Base-by-base conservation (phyloP, 2,113 vertebrate species). In the cattle (Bos taurus) region DNA sequence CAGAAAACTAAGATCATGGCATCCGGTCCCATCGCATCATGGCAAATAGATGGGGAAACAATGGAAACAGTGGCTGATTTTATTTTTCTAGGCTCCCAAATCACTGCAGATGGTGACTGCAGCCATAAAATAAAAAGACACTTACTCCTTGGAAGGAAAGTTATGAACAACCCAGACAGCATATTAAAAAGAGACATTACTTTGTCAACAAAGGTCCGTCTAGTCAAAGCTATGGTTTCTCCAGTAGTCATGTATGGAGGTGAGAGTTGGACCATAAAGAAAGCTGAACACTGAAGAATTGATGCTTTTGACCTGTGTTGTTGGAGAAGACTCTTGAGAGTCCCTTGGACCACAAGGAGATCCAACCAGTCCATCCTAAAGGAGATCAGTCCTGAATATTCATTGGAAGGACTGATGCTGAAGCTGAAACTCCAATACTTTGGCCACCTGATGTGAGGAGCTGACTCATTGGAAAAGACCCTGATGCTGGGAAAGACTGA, bases 281-380 rank as follows among this genome's bases (percentile, higher is more conserved):
- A 11, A 71, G 17, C 64, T 67, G 64, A 67, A 0, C 2, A 0
- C 62, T 0, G 0, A n/a, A 67, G 62, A 67, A 67, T n/a, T n/a
- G 64, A n/a, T 67, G 64, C 33, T n/a, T 67, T 67, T n/a, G 33
- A n/a, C 0, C 16, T 67, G 33, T n/a, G 64, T 4, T n/a, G 64
- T 5, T 67, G 64, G 33, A 36, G 64, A 36, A 67, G 16, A 67
- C 33, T 67, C 33, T 67, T 11, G 33, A 67, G 64, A 67, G 64
- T 36, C 17, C 64, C 33, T 67, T 36, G 64, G 64, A 67, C 64
- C 23, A 17, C 64, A 71, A 36, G n/a, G 64, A 36, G n/a, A 71
- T 71, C 17, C 17, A 36, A 6, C 64, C n/a, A 71, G 64, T 67
- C 33, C 19, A 71, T 71, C 10, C 67, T 71, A 36, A 36, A 71